Percentiles rank a stretch among this genome's conserved stretches.
phyloP scores from a whole-genome alignment of 1,140 invertebrate species.

The Vanessa tameamea region DNA sequence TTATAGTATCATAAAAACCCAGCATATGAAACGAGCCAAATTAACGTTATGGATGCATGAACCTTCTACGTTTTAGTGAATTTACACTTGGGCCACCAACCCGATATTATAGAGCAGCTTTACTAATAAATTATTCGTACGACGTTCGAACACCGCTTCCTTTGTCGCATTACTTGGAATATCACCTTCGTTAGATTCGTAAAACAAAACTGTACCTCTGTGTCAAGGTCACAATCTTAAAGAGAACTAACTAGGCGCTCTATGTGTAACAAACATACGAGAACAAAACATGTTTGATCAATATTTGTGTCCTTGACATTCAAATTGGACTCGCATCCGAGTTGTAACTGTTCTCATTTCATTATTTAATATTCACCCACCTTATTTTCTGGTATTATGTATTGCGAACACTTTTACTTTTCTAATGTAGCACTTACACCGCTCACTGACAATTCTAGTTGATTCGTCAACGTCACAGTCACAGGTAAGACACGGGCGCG shows the following conservation, averaged over 20 bases:
- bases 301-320: constrained; percentile 78
- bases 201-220: background rate
- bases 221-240: constrained; percentile 46
- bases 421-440: constrained; percentile 49
- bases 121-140: constrained; percentile 68
- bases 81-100: constrained; percentile 43
- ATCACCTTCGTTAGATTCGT: constrained; percentile 26
- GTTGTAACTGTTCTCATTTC: constrained; percentile 44
- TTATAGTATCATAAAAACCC: constrained; percentile 35
- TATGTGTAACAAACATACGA: constrained; percentile 33
- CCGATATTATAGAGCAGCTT: constrained; percentile 57
- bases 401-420: constrained; percentile 19
- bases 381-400: constrained; percentile 43
- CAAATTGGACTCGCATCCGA: constrained; percentile 49
- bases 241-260: background rate
- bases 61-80: constrained; percentile 16
- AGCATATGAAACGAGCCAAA: constrained; percentile 29
- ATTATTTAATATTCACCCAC: constrained; percentile 63
- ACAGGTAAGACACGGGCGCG: constrained; percentile 48
- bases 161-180: constrained; percentile 51
- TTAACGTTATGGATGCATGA: constrained; percentile 29
- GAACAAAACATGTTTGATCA: constrained; percentile 61
- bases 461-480: constrained; percentile 48
- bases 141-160: constrained; percentile 51
- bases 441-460: constrained; percentile 48